Conservation (phyloP, 1,140 invertebrate genomes). For the Yoshiicerus persimilis region DNA sequence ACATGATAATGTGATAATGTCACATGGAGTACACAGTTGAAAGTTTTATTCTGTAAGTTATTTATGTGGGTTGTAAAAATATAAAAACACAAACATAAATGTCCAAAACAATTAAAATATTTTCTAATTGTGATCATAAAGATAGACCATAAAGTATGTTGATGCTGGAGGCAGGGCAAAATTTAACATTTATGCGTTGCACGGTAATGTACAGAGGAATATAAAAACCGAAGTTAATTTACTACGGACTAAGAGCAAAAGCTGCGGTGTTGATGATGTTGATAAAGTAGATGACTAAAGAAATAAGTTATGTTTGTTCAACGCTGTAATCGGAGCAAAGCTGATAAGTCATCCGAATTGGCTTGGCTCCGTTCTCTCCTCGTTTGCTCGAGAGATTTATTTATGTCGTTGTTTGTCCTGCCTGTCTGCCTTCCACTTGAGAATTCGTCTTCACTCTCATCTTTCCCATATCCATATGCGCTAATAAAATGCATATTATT, state of each 20-base stretch:
- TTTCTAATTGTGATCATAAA: no score
- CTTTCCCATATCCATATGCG: neutral
- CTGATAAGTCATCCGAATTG: neutral
- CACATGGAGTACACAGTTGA: no score
- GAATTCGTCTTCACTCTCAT: neutral
- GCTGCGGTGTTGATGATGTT: neutral
- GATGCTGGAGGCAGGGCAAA: no score
- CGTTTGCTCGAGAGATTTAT: neutral
- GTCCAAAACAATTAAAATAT: no score
- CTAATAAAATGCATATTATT: no score
- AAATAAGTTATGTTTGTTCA: neutral
- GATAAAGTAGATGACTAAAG: neutral
- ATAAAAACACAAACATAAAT: no score
- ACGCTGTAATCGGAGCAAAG: neutral
- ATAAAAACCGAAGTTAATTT: no score
- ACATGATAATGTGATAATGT: no score
- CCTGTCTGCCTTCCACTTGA: neutral
- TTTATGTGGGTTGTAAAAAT: no score
- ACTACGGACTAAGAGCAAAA: neutral
- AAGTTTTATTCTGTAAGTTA: no score
- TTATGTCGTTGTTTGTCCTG: neutral
- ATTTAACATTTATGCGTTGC: neutral
- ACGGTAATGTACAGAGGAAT: neutral
- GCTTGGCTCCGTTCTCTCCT: neutral
- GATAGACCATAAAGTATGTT: no score